Conservation (phyloP, 2,888 invertebrate species). For the Hypsopygia costalis region DNA sequence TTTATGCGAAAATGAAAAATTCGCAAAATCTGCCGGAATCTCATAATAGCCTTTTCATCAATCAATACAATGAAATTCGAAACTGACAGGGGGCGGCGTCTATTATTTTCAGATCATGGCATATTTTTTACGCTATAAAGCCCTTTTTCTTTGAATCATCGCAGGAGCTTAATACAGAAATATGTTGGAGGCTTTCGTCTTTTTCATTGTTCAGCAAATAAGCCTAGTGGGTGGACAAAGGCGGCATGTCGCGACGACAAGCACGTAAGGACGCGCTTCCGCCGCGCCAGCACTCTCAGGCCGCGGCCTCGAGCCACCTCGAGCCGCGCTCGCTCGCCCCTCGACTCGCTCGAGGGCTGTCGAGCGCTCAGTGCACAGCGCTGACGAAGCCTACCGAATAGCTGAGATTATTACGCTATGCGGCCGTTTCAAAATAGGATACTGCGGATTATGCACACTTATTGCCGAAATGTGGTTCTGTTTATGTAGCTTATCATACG, state of each 20-base stretch:
- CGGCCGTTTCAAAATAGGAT: slow-evolving; percentile 54
- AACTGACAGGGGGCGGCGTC: slow-evolving; percentile 44
- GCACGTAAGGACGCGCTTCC: slow-evolving; percentile 75
- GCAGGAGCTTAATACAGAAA: slow-evolving; percentile 48
- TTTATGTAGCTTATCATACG: background rate
- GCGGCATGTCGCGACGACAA: slow-evolving; percentile 69
- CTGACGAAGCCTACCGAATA: slow-evolving; percentile 70
- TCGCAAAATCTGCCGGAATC: slow-evolving; percentile 58
- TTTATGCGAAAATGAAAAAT: slow-evolving; percentile 68
- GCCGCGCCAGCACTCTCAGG: slow-evolving; percentile 73
- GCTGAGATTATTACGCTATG: slow-evolving; percentile 64
- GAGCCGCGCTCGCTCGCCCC: slow-evolving; percentile 48
- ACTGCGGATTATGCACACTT: slow-evolving; percentile 45
- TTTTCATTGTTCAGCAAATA: slow-evolving; percentile 80
- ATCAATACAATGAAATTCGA: slow-evolving; percentile 65
- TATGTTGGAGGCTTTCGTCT: slow-evolving; percentile 64
- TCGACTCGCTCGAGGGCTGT: slow-evolving; percentile 60
- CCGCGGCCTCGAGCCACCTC: slow-evolving; percentile 48
- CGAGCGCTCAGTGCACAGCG: slow-evolving; percentile 55
- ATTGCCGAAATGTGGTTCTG: slow-evolving; percentile 25
- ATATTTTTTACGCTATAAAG: slow-evolving; percentile 50
- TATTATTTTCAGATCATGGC: slow-evolving; percentile 53
- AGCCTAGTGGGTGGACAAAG: slow-evolving; percentile 79
- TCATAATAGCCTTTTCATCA: slow-evolving; percentile 69
- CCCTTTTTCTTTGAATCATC: slow-evolving; percentile 35